Evolutionary conservation across 1,140 invertebrate species (phyloP).

Genomic region (Caenorhabditis brenneri): DNA sequence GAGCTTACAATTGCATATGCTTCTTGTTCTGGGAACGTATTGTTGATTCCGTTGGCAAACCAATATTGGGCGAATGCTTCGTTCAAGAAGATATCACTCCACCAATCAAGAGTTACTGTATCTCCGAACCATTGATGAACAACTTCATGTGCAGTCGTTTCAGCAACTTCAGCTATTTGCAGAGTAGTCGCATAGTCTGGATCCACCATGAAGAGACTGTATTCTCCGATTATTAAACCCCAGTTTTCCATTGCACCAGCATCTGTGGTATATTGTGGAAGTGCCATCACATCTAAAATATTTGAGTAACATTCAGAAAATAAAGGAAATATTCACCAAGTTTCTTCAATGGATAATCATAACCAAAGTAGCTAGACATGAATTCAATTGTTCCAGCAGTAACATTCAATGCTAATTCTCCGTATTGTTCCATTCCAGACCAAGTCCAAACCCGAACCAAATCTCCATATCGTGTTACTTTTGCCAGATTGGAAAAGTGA

Average conservation of each 20-base stretch:
- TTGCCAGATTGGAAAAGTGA: conserved; percentile 35
- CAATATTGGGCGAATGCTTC: conserved; percentile 79
- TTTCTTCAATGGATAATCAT: conserved; percentile 76
- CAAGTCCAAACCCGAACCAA: conserved; percentile 39
- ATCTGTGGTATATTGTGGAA: conserved; percentile 81
- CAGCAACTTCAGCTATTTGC: conserved; percentile 68
- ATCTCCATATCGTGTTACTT: background rate
- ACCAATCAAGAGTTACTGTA: conserved; percentile 84
- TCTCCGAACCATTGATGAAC: conserved; percentile 82
- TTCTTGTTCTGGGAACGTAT: conserved; percentile 42
- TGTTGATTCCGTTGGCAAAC: conserved; percentile 45
- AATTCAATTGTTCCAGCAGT: conserved; percentile 48
- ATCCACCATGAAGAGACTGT: conserved; percentile 43
- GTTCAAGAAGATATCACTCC: conserved; percentile 81
- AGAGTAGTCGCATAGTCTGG: conserved; percentile 49
- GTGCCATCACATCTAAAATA: conserved; percentile 80
- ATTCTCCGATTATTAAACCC: conserved; percentile 73
- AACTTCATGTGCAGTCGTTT: conserved; percentile 73
- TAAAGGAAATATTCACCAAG: background rate
- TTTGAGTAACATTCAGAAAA: background rate
- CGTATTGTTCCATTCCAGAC: conserved; percentile 48
- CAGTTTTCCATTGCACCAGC: conserved; percentile 89
- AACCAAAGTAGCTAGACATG: background rate
- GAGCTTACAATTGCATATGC: conserved; percentile 40
- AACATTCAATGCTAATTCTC: conserved; percentile 42